phyloP scores from a whole-genome alignment of 2,888 invertebrate species.

The Drosophila falleni region DNA sequence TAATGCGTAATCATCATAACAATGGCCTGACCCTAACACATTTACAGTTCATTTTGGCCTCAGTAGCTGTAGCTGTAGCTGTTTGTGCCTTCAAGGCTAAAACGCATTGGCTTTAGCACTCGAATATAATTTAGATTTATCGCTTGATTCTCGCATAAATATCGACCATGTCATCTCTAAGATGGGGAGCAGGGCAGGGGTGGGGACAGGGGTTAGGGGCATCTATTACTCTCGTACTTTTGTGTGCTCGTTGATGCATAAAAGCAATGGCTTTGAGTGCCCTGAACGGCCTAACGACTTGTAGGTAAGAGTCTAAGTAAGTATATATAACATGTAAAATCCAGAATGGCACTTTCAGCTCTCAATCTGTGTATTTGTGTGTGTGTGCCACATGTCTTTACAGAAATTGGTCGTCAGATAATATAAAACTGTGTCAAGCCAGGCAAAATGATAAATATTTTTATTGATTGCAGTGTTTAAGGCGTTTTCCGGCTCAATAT shows the following conservation, averaged over 20 bases:
- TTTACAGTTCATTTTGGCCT: constrained; percentile 64
- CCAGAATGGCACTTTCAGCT: constrained; percentile 53
- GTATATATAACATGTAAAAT: constrained; percentile 57
- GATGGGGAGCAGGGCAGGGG: not conserved
- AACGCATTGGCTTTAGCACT: constrained; percentile 63
- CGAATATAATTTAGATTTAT: constrained; percentile 79
- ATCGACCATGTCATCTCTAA: constrained; percentile 64
- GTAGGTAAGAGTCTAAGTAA: constrained; percentile 44
- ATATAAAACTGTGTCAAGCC: constrained; percentile 49
- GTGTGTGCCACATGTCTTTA: constrained; percentile 9
- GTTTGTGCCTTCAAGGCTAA: constrained; percentile 39
- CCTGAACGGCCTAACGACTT: constrained; percentile 69
- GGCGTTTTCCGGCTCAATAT: constrained; percentile 8
- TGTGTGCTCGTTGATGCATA: constrained; percentile 70
- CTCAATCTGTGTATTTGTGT: constrained; percentile 9
- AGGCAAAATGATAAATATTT: constrained; percentile 39
- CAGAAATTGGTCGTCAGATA: constrained; percentile 48
- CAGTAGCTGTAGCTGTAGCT: constrained; percentile 27
- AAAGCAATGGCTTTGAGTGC: constrained; percentile 69
- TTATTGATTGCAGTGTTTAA: constrained; percentile 40
- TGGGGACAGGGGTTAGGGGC: constrained; percentile 18
- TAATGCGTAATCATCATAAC: constrained; percentile 72
- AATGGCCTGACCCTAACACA: constrained; percentile 60
- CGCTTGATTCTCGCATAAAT: constrained; percentile 74
- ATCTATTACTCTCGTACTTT: constrained; percentile 60